A percentile compares a stretch with the other conserved stretches of the same genome.
Evolutionary conservation across 2,797 vertebrate species (phyloP).

Genomic region (Orientallactaga sibirica): DNA sequence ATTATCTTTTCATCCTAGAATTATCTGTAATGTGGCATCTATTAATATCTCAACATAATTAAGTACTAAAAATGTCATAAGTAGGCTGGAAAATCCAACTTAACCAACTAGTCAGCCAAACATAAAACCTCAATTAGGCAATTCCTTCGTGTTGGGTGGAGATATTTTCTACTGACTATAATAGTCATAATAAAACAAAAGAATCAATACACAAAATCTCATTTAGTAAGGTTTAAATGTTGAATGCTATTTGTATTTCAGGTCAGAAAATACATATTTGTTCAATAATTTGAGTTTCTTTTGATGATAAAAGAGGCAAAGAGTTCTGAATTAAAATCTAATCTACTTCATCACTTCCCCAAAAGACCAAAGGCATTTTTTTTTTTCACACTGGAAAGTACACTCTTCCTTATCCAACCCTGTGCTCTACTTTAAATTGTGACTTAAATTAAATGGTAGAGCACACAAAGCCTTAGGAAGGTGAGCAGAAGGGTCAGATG

Average conservation of each 20-base stretch:
- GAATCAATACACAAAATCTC: slow-evolving; percentile 44
- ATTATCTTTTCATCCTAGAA: slow-evolving; percentile 54
- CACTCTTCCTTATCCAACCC: background rate
- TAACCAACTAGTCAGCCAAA: slow-evolving; percentile 60
- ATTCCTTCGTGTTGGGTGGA: slow-evolving; percentile 58
- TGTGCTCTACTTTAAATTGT: background rate
- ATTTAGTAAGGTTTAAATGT: slow-evolving; percentile 57
- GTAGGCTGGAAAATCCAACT: slow-evolving; percentile 56
- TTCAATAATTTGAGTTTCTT: slow-evolving; percentile 20
- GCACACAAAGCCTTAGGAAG: background rate
- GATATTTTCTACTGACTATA: slow-evolving; percentile 64
- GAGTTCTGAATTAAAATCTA: slow-evolving; percentile 44
- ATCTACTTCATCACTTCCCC: slow-evolving; percentile 12
- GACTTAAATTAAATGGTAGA: slow-evolving; percentile 43
- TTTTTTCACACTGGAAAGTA: background rate
- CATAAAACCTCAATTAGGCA: slow-evolving; percentile 68
- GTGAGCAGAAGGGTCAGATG: slow-evolving; percentile 14
- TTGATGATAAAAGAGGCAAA: slow-evolving; percentile 9
- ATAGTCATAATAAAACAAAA: slow-evolving; percentile 40
- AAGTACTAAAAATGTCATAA: slow-evolving; percentile 57
- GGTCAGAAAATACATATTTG: slow-evolving; percentile 11
- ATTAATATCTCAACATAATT: slow-evolving; percentile 67
- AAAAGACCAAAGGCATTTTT: slow-evolving; percentile 32
- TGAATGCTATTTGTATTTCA: background rate
- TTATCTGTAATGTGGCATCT: slow-evolving; percentile 46